Evolutionary conservation across 2,888 invertebrate genomes (phyloP).

Genomic region (Frankliniella fusca): DNA sequence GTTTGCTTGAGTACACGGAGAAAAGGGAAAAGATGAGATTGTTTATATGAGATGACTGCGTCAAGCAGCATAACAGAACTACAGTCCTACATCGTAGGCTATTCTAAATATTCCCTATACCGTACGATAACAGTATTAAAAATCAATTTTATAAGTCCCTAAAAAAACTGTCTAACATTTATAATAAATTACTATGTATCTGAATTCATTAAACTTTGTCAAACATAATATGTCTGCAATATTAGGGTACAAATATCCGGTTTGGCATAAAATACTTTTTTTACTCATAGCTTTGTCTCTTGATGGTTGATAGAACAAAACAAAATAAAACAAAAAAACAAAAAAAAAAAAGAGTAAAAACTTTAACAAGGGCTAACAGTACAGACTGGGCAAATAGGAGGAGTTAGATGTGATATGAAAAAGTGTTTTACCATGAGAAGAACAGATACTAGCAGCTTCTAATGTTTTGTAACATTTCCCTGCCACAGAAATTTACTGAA

Average conservation of each 20-base stretch:
- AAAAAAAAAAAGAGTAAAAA: background rate
- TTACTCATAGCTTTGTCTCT: background rate
- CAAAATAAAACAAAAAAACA: background rate
- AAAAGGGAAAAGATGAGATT: conserved; percentile 7
- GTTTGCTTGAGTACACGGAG: background rate
- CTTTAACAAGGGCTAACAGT: background rate
- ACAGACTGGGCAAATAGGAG: background rate
- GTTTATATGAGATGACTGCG: background rate
- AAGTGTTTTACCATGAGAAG: background rate
- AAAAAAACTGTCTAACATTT: conserved; percentile 16
- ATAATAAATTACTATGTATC: conserved; percentile 17
- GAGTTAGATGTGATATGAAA: background rate
- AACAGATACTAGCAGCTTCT: background rate
- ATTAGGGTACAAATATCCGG: background rate
- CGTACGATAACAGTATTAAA: background rate
- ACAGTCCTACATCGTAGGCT: background rate
- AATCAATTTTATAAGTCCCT: background rate
- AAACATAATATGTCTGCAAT: conserved; percentile 11
- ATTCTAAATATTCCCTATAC: background rate
- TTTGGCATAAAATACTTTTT: conserved; percentile 17
- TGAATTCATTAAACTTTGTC: conserved; percentile 19
- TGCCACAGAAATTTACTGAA: background rate
- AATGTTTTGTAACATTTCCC: background rate
- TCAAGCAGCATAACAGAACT: conserved; percentile 4
- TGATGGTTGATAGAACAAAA: background rate